phyloP scores from a whole-genome alignment of 2,888 invertebrate genomes.

The Archaeoteleia sp. region DNA sequence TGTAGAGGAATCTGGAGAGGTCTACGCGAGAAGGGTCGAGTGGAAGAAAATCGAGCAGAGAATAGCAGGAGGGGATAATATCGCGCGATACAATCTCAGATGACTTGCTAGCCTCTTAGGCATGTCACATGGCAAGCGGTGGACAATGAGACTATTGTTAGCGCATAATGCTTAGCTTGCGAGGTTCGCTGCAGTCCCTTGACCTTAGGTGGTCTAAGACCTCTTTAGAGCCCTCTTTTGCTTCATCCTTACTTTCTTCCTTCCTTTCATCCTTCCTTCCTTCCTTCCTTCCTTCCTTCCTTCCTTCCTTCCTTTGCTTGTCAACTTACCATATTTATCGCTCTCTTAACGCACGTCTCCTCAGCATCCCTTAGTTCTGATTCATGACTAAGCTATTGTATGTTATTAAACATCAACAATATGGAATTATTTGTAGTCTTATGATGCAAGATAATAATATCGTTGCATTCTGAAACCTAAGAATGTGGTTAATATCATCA shows the following conservation, averaged over 20 bases:
- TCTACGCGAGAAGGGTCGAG: background rate
- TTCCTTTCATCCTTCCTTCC: background rate
- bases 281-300: background rate
- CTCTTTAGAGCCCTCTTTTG: conserved; percentile 19
- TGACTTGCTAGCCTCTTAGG: conserved; percentile 57
- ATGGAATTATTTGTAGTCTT: too few relatives aligned
- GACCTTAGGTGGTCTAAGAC: conserved; percentile 63
- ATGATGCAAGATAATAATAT: too few relatives aligned
- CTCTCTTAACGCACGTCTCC: conserved; percentile 19
- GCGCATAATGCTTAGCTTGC: conserved; percentile 67
- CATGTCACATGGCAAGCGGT: conserved; percentile 59
- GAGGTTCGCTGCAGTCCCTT: conserved; percentile 57
- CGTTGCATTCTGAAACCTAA: too few relatives aligned
- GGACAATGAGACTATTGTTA: conserved; percentile 72
- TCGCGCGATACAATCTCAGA: conserved; percentile 68
- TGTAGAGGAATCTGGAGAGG: conserved; percentile 1
- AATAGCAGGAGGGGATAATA: conserved; percentile 65
- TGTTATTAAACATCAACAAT: too few relatives aligned
- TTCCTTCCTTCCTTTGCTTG: conserved; percentile 16
- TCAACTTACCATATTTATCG: conserved; percentile 32
- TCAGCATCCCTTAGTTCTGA: conserved; percentile 17
- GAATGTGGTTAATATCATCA: too few relatives aligned
- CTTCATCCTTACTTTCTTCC: background rate
- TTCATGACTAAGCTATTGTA: conserved; percentile 4
- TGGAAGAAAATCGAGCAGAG: conserved; percentile 44